A percentile compares a stretch with the other conserved stretches of the same genome.
phyloP scores from a whole-genome alignment of 2,113 vertebrate genomes.

The human region GRCh38 chr2:81993501-81994000 shows the following conservation, averaged over 20 bases:
- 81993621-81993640: neutral
- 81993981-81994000: neutral
- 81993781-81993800: neutral
- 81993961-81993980: neutral
- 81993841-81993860: neutral
- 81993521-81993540: fast-evolving
- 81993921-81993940: constrained; percentile 12
- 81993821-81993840: neutral
- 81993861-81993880: neutral
- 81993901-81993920: neutral
- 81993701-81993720: neutral
- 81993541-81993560: neutral
- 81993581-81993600: neutral
- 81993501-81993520: neutral
- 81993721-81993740: neutral
- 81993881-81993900: neutral
- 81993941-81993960: neutral
- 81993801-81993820: neutral
- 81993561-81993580: neutral
- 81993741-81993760: neutral
- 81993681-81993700: neutral
- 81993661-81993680: neutral
- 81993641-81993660: neutral
- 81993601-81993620: neutral
- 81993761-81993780: neutral